Percentiles rank a stretch among this genome's conserved stretches.
Conservation (phyloP, 2,888 invertebrate species). For the Protonemura montana region DNA sequence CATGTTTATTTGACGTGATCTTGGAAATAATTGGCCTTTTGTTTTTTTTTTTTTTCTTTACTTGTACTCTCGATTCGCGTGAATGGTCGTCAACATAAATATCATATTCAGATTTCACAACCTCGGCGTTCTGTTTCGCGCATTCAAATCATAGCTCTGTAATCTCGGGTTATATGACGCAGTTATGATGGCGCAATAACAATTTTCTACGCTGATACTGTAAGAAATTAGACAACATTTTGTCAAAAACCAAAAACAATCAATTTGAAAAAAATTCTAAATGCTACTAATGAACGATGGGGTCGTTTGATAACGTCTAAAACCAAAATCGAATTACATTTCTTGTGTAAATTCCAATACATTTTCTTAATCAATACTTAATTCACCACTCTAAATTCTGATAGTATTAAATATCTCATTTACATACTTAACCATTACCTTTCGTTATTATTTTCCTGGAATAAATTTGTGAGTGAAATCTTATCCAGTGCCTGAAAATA, state of each 20-base stretch:
- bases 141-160: not conserved
- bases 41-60: not conserved
- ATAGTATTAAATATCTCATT: not conserved
- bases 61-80: not conserved
- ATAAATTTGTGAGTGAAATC: slow-evolving; percentile 4
- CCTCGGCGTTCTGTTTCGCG: not conserved
- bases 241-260: too few species aligned
- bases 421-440: not conserved
- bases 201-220: too few species aligned
- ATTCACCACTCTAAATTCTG: slow-evolving; percentile 2
- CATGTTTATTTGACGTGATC: not conserved
- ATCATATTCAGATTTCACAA: not conserved
- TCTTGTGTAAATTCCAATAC: not conserved
- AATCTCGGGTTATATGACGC: not conserved
- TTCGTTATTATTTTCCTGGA: not conserved
- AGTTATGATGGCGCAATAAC: too few species aligned
- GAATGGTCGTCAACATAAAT: not conserved
- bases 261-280: not conserved
- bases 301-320: not conserved
- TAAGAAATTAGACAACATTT: too few species aligned
- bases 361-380: not conserved
- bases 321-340: not conserved
- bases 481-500: not conserved
- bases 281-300: not conserved
- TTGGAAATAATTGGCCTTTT: not conserved